Evolutionary conservation across 2,888 invertebrate species (phyloP).

Genomic region (Phragmatobia fuliginosa): DNA sequence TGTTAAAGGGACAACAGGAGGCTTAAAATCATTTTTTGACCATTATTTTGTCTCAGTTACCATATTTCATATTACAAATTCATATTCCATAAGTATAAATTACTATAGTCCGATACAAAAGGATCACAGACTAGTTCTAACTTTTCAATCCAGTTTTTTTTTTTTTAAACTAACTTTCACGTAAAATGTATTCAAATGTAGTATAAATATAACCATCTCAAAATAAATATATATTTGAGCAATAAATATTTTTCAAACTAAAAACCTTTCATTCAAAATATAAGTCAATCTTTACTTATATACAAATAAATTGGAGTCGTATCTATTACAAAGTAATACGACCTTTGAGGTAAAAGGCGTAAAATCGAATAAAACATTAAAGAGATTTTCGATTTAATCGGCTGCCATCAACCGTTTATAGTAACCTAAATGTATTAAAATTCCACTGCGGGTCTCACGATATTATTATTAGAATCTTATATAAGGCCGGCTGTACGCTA

Average conservation of each 20-base stretch:
- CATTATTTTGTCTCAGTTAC: too few species aligned
- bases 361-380: slow-evolving; percentile 23
- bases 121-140: too few species aligned
- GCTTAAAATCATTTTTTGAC: too few species aligned
- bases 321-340: slow-evolving; percentile 15
- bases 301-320: neutral
- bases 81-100: too few species aligned
- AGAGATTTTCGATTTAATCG: slow-evolving; percentile 28
- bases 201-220: too few species aligned
- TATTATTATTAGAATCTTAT: slow-evolving; percentile 27
- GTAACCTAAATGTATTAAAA: slow-evolving; percentile 33
- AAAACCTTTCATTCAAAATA: neutral
- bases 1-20: too few species aligned
- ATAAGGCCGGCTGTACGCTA: slow-evolving; percentile 13
- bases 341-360: slow-evolving; percentile 6
- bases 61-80: too few species aligned
- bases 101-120: too few species aligned
- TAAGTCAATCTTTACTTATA: neutral
- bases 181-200: too few species aligned
- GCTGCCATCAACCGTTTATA: slow-evolving; percentile 24
- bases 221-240: neutral
- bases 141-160: too few species aligned
- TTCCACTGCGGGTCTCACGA: slow-evolving; percentile 20
- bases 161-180: too few species aligned
- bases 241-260: neutral